These are phyloP conservation scores for Meganola albula DNA, from an alignment of 2,888 invertebrate species.

Conservation along the genomic window DNA sequence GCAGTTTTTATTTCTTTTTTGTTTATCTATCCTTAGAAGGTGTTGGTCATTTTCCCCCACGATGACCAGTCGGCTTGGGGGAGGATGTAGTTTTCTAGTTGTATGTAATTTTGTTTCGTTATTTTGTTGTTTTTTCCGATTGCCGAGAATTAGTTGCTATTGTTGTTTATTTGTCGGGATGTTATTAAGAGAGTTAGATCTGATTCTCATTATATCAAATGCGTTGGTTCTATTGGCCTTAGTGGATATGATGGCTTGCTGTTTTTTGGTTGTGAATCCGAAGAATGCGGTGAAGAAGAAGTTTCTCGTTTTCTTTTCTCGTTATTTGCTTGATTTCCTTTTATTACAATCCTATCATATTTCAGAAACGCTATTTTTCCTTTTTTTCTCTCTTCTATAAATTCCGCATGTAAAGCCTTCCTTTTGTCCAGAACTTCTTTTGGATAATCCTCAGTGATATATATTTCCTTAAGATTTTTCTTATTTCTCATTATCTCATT, in stretches of 20 bases:
- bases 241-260: conserved; percentile 13
- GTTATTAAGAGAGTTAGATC: conserved; percentile 19
- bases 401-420: conserved; percentile 15
- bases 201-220: conserved; percentile 21
- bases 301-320: conserved; percentile 21
- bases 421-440: conserved; percentile 26
- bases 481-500: conserved; percentile 23
- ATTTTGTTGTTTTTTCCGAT: conserved; percentile 9
- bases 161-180: conserved; percentile 16
- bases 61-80: conserved; percentile 6
- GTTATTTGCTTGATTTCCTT: conserved; percentile 10
- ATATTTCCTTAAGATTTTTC: conserved; percentile 20
- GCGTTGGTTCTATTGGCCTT: conserved; percentile 20
- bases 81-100: not conserved
- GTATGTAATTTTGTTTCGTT: conserved; percentile 2
- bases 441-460: conserved; percentile 24
- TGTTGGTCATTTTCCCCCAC: conserved; percentile 4
- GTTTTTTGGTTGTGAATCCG: conserved; percentile 11
- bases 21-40: no score
- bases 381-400: conserved; percentile 21
- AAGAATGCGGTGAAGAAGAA: conserved; percentile 9
- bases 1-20: no score
- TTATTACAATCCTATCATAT: conserved; percentile 26
- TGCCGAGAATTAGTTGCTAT: conserved; percentile 24
- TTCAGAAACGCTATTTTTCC: conserved; percentile 19